Percentiles rank a stretch among this genome's conserved stretches.
phyloP scores from a whole-genome alignment of 1,140 invertebrate genomes.

The Cepaea nemoralis region DNA sequence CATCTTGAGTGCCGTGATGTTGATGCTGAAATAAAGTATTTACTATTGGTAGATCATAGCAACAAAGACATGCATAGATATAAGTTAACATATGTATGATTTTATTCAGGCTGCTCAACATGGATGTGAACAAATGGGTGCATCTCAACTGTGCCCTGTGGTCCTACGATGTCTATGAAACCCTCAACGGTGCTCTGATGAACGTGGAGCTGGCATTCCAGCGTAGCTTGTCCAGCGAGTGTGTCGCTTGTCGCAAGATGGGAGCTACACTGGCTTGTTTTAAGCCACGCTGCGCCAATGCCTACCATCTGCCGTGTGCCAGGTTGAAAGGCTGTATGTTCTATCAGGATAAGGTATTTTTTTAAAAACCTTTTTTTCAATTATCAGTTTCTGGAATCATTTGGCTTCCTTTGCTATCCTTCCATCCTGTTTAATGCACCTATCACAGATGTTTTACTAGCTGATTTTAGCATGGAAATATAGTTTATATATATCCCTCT shows the following conservation, averaged over 20 bases:
- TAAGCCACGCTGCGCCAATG: slow-evolving; percentile 83
- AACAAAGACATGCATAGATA: too few relatives aligned
- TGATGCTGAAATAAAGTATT: too few relatives aligned
- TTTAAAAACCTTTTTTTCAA: too few relatives aligned
- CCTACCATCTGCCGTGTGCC: slow-evolving; percentile 96
- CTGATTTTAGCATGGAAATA: too few relatives aligned
- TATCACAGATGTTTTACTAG: too few relatives aligned
- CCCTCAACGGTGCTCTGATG: slow-evolving; percentile 91
- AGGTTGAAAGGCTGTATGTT: slow-evolving; percentile 90
- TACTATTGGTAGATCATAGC: too few relatives aligned
- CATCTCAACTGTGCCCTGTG: slow-evolving; percentile 99
- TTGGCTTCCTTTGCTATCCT: too few relatives aligned
- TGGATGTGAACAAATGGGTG: slow-evolving; percentile 98
- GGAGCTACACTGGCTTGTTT: slow-evolving; percentile 97
- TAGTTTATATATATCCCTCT: too few relatives aligned
- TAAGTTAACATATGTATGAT: background rate
- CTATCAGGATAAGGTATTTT: slow-evolving; percentile 96
- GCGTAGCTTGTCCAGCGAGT: slow-evolving; percentile 82
- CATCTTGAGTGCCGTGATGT: too few relatives aligned
- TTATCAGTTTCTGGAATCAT: too few relatives aligned
- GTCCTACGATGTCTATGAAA: slow-evolving; percentile 96
- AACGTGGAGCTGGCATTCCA: slow-evolving; percentile 93
- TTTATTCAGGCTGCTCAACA: slow-evolving; percentile 86
- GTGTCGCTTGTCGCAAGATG: slow-evolving; percentile 77
- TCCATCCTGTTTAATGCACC: too few relatives aligned